Base-by-base conservation (phyloP, 1,140 invertebrate species). In the Palaemon carinicauda region DNA sequence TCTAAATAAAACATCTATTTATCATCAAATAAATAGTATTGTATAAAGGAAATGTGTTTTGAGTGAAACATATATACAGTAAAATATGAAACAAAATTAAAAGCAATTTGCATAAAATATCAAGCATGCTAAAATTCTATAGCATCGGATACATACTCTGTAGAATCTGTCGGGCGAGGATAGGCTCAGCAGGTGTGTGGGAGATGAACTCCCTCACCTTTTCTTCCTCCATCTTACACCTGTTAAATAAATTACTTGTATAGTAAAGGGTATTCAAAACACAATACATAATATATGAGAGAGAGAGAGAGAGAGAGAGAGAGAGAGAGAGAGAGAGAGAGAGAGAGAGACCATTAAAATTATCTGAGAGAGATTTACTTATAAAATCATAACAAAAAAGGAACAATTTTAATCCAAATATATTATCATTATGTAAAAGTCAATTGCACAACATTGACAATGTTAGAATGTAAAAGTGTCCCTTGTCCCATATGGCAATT, bases 161-260 rank as follows among this genome's bases (percentile, higher is more conserved):
- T 29, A 91, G 85, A 29, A 91, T 88, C 80, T 91, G 91, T 77
- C 89, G 87, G 29, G 91, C 91, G 29, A 91, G 87, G 78, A 90
- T 87, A 51, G 90, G 88, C 75, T 91, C 91, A 77, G 91, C 89
- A 74, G 89, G 90, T 75, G 91, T 91, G 69, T 90, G 88, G 51
- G 90, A 89, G 80, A 91, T 90, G 86, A 91, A 91, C 84, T 91
- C 91, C n/a, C 90, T 90, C 41, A 91, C 81, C 41, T 90, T 87
- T 51, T 87, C 87, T 69, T 87, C 89, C 90, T 90, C 90, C 90
- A 90, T 90, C 83, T 89, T 87, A 82, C 77, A 89, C 88, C 90
- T 89, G 82, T 7, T 71, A 79, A 17, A 80, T 27, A n/a, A 53
- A 21, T 31, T 12, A 50, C 31, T 21, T 50, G 27, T 12, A 17